Evolutionary conservation across 2,113 vertebrate genomes (phyloP).

Genomic region (Morone chrysops): DNA sequence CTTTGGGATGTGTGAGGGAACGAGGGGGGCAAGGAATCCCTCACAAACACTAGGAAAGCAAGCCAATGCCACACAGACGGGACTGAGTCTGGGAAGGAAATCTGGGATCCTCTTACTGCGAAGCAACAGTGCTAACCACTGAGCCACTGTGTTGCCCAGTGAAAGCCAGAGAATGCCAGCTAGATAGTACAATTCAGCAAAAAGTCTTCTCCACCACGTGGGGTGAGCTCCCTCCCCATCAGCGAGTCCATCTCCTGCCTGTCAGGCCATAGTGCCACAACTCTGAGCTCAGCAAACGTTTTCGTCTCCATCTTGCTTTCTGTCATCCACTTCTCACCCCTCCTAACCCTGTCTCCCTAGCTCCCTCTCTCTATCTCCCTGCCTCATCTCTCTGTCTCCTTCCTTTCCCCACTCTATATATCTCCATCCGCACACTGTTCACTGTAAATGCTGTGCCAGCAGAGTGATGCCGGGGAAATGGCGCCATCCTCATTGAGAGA

Average conservation of each 20-base stretch:
- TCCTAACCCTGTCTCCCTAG: conserved; percentile 44
- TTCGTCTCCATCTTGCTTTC: conserved; percentile 72
- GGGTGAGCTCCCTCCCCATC: conserved; percentile 46
- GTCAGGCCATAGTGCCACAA: conserved; percentile 61
- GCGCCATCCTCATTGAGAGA: conserved; percentile 68
- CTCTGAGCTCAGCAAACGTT: conserved; percentile 74
- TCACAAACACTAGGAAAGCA: background rate
- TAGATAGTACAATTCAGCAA: conserved; percentile 45
- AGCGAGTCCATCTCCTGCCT: conserved; percentile 50
- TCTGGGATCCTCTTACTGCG: conserved; percentile 20
- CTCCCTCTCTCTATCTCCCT: conserved; percentile 65
- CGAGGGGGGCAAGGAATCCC: background rate
- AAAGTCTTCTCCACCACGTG: conserved; percentile 30
- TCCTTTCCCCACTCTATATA: conserved; percentile 57
- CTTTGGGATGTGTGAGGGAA: background rate
- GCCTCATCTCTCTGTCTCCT: conserved; percentile 66
- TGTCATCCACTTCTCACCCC: conserved; percentile 67
- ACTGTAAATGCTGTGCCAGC: conserved; percentile 74
- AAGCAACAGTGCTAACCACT: conserved; percentile 28
- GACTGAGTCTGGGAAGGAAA: background rate
- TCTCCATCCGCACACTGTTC: conserved; percentile 69
- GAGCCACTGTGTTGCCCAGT: conserved; percentile 20
- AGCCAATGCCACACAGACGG: conserved; percentile 8
- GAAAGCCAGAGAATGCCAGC: conserved; percentile 24
- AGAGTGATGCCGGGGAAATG: conserved; percentile 69